phyloP scores from a whole-genome alignment of 2,888 invertebrate species.

The Megastigmus dorsalis region DNA sequence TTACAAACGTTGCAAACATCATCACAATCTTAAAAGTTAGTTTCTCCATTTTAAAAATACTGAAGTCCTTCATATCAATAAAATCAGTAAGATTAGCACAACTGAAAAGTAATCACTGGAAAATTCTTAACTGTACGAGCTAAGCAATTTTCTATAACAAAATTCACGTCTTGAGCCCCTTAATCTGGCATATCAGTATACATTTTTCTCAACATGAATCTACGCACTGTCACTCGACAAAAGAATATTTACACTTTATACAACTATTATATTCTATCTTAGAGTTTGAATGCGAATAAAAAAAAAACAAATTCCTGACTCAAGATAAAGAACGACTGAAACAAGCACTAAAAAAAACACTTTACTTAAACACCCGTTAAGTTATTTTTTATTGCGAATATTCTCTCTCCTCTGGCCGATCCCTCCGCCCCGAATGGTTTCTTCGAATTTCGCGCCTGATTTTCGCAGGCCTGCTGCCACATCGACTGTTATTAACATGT shows the following conservation, averaged over 20 bases:
- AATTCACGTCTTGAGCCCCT: slow-evolving; percentile 20
- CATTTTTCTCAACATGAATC: slow-evolving; percentile 21
- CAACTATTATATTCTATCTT: slow-evolving; percentile 33
- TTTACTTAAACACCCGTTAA: not conserved
- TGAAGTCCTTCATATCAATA: too few relatives aligned
- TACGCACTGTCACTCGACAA: slow-evolving; percentile 15
- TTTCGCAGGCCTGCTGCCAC: slow-evolving; percentile 45
- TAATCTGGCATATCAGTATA: slow-evolving; percentile 40
- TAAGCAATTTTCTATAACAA: not conserved
- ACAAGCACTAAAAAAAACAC: slow-evolving; percentile 23
- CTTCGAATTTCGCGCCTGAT: slow-evolving; percentile 27
- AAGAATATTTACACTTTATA: slow-evolving; percentile 32
- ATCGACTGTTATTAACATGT: slow-evolving; percentile 49
- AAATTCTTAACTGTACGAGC: too few relatives aligned
- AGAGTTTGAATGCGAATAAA: slow-evolving; percentile 20
- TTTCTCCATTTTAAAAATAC: too few relatives aligned
- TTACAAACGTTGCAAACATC: too few relatives aligned
- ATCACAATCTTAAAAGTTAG: too few relatives aligned
- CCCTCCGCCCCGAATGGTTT: too few relatives aligned
- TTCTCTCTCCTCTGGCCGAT: not conserved
- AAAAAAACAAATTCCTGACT: slow-evolving; percentile 31
- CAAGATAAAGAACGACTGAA: slow-evolving; percentile 46
- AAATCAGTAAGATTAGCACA: too few relatives aligned
- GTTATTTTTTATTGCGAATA: too few relatives aligned
- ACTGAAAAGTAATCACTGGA: too few relatives aligned